These are phyloP conservation scores for Tachycineta bicolor DNA, from an alignment of 2,113 vertebrate species.

Conservation along the genomic window DNA sequence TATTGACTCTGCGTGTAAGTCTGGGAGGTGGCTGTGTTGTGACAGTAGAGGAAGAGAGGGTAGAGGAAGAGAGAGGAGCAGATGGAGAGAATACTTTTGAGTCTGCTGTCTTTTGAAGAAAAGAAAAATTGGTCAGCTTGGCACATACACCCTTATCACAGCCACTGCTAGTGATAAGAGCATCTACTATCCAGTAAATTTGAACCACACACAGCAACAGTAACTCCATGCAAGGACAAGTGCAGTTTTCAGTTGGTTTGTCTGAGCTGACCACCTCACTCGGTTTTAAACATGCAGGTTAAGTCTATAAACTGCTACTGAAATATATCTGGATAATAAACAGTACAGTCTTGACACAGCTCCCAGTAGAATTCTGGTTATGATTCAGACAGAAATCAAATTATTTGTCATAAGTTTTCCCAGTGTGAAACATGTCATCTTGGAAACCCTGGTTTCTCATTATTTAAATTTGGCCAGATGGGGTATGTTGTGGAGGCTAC, in stretches of 20 bases:
- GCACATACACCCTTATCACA: not conserved
- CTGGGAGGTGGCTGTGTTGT: constrained; percentile 70
- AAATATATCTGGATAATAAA: not conserved
- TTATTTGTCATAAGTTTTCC: not conserved
- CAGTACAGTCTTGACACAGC: not conserved
- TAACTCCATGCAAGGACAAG: constrained; percentile 52
- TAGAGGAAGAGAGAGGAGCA: constrained; percentile 64
- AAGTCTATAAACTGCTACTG: not conserved
- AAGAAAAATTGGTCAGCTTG: constrained; percentile 65
- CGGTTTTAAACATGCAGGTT: constrained; percentile 25
- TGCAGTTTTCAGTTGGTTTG: not conserved
- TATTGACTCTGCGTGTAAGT: constrained; percentile 67
- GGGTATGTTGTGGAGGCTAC: not conserved
- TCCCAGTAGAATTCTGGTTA: not conserved
- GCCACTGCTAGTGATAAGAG: not conserved
- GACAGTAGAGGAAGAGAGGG: constrained; percentile 70
- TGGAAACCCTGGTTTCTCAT: not conserved
- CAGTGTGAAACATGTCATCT: constrained; percentile 16
- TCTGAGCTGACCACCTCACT: not conserved
- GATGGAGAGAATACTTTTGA: constrained; percentile 66
- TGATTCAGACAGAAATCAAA: constrained; percentile 8
- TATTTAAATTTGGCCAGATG: not conserved
- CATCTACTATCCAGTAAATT: not conserved
- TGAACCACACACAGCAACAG: constrained; percentile 39
- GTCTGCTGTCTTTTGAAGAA: constrained; percentile 70